A percentile compares a stretch with the other conserved stretches of the same genome.
Conservation (phyloP, 2,113 vertebrate species). For the Crotalus horridus region DNA sequence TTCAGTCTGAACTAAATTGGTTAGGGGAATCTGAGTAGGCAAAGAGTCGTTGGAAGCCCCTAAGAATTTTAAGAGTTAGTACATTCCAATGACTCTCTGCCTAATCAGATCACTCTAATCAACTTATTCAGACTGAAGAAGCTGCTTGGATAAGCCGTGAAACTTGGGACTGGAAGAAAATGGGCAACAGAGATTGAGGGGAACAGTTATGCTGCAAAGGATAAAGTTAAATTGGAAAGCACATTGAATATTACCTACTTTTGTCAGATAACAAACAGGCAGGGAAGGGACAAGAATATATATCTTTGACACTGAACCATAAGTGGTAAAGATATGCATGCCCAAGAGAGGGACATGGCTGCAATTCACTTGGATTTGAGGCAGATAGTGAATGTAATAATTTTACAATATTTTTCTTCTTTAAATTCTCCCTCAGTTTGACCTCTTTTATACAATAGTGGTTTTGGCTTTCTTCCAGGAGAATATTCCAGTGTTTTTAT, state of each 20-base stretch:
- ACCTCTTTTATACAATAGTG: background rate
- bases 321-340: background rate
- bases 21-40: background rate
- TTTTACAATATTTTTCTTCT: background rate
- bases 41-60: background rate
- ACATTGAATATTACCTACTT: background rate
- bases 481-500: background rate
- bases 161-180: background rate
- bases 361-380: background rate
- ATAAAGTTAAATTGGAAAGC: background rate
- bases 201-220: background rate
- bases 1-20: background rate
- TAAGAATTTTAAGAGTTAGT: background rate
- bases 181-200: background rate
- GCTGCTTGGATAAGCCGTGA: background rate
- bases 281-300: background rate
- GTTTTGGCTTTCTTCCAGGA: background rate
- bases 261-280: background rate
- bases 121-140: background rate
- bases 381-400: slow-evolving; percentile 2
- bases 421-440: background rate
- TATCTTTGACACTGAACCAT: background rate
- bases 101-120: background rate
- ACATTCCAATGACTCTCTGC: background rate
- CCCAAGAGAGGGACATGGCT: background rate